phyloP scores from a whole-genome alignment of 2,888 invertebrate species.

The Rhagium mordax region DNA sequence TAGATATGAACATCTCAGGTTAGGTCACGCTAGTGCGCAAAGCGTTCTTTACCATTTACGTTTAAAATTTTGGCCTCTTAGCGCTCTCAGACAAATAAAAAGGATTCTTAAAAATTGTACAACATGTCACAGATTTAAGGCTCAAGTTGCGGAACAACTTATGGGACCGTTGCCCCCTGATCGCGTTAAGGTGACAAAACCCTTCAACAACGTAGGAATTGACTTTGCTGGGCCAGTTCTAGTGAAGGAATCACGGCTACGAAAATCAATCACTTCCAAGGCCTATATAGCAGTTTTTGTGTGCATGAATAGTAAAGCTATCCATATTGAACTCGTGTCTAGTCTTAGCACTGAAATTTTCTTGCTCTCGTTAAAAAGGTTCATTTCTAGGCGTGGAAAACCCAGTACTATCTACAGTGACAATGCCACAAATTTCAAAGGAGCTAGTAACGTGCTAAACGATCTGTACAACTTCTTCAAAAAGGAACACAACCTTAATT shows the following conservation, averaged over 20 bases:
- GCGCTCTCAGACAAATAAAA: not conserved
- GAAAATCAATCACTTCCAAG: not conserved
- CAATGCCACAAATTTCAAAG: not conserved
- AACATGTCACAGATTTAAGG: not conserved
- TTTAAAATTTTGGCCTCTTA: not conserved
- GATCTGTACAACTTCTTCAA: not conserved
- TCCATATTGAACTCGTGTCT: not conserved
- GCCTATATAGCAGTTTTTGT: not conserved
- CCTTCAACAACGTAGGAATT: not conserved
- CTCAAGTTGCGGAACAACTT: not conserved
- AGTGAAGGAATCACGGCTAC: not conserved
- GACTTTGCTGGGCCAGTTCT: not conserved
- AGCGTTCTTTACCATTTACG: too few species aligned
- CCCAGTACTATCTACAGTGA: not conserved
- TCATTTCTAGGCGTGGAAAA: slow-evolving; percentile 36
- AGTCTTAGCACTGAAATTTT: not conserved
- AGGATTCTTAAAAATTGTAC: not conserved
- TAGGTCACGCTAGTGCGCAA: not conserved
- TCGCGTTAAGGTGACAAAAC: not conserved
- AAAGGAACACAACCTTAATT: not conserved
- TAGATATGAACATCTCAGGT: not conserved
- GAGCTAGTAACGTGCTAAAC: not conserved
- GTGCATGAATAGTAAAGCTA: not conserved
- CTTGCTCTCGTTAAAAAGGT: not conserved
- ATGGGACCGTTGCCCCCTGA: not conserved